Base-by-base conservation (phyloP, 2,797 vertebrate genomes). In the Chloroceryle inda region DNA sequence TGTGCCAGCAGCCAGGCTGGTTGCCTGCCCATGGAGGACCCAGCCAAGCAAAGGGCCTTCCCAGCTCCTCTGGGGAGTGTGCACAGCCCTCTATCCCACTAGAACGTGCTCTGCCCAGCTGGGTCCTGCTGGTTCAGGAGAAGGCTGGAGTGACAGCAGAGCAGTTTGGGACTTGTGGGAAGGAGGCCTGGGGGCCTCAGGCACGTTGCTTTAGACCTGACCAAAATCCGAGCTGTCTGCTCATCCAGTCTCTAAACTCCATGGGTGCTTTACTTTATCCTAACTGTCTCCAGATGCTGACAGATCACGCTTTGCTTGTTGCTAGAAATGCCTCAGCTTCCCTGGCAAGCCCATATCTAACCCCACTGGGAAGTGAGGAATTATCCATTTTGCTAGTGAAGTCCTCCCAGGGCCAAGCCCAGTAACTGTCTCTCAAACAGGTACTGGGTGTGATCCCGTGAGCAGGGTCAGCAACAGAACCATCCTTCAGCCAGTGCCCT, bases 41-140 rank as follows among this genome's bases (percentile, higher is more conserved):
- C 44, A 61, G 74, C 23, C 64, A 76, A 62, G 63, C 31, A 31
- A 21, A 35, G 29, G 9, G 58, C 49, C 15, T 78, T 58, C 58
- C 47, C 53, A 78, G 15, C 26, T 78, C 66, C 58, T 27, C 7
- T 10, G 15, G 17, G 31, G 33, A 47, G 22, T 21, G 17, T 4
- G 6, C 14, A 7, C 49, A 33, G 50, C 16, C 24, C 9, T 19
- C 21, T 6, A 13, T 15, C 50, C 22, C 13, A 4, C 13, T 8
- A 9, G 6, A 31, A n/a, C 0, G 0, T 45, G 17, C 21, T 66
- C 10, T 5, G 12, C 44, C 69, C 61, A 55, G n/a, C 45, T 78
- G 31, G 11, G 15, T 78, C 47, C 66, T 0, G 0, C 52, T 40
- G 16, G n/a, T 5, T 53, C 31, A 58, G 37, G 47, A 71, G 45